Base-by-base conservation (phyloP, 1,140 invertebrate species). In the Phenacoccus solenopsis region DNA sequence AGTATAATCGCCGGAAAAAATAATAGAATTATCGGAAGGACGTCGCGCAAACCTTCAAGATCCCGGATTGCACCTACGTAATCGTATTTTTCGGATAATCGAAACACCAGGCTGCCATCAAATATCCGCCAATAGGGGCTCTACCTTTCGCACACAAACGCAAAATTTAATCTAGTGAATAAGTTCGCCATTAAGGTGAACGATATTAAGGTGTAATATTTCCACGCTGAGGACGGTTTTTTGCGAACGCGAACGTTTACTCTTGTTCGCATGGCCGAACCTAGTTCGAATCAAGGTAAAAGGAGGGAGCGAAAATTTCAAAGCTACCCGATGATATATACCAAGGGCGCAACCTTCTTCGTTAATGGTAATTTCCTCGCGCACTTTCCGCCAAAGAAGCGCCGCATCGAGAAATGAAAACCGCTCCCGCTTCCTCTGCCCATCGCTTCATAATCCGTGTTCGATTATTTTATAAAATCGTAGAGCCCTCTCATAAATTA, bases 91-190 rank as follows among this genome's bases (percentile, higher is more conserved):
- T 49, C 16, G 38, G 38, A n/a, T 49, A 49, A 49, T 49, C 38
- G 38, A 49, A 49, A 16, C 16, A 16, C 38, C 5, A 49, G 3
- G 38, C 38, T n/a, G 13, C 20, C 38, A 49, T 49, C 38, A 49
- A 49, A 49, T 49, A 49, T n/a, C 12, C 5, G 16, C 38, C 38
- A 49, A 49, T 49, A 49, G 13, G 3, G 3, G 3, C 16, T 49
- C 12, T 49, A 49, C 20, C 20, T 49, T 16, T 16, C 38, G 16
- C 13, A 49, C 38, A 49, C 38, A 49, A 49, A 49, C 38, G 38
- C 38, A 49, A 49, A 49, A 49, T 49, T 49, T 49, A 49, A 49
- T 49, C 38, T 49, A 49, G 38, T 49, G 38, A 49, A 49, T 49
- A 49, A 49, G 38, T 49, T 49, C 20, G 5, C 38, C 38, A 49